Conservation (phyloP, 2,888 invertebrate species). For the Eucera pruinosa region DNA sequence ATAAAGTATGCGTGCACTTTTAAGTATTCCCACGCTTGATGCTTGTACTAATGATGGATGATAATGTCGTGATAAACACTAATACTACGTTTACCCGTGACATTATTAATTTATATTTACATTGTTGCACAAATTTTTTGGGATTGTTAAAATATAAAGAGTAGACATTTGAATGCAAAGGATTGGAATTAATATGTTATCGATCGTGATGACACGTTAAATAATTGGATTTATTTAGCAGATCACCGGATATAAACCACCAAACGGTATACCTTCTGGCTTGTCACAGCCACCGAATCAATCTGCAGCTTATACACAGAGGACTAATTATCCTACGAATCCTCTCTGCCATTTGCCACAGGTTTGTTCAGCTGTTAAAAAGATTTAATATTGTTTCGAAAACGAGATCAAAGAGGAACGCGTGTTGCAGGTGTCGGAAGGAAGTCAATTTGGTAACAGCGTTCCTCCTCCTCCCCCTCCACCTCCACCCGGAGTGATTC, state of each 20-base stretch:
- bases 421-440: conserved; percentile 73
- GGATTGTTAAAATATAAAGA: not conserved
- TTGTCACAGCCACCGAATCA: conserved; percentile 79
- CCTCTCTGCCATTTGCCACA: conserved; percentile 80
- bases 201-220: not conserved
- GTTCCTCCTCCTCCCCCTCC: conserved; percentile 72
- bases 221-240: conserved; percentile 49
- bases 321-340: conserved; percentile 79
- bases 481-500: conserved; percentile 74
- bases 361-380: conserved; percentile 64
- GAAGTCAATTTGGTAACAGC: conserved; percentile 76
- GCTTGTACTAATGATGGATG: too few species aligned
- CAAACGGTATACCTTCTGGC: conserved; percentile 78
- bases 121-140: too few species aligned
- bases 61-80: too few species aligned
- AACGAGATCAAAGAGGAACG: conserved; percentile 14
- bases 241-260: conserved; percentile 82
- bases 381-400: not conserved
- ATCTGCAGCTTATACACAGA: conserved; percentile 77
- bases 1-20: too few species aligned
- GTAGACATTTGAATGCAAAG: not conserved
- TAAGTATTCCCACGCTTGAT: too few species aligned
- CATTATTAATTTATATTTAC: too few species aligned
- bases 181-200: not conserved
- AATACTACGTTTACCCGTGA: too few species aligned